Percentiles rank a stretch among this genome's conserved stretches.
phyloP scores from a whole-genome alignment of 2,113 vertebrate species.

The Campylomormyrus tamandua region DNA sequence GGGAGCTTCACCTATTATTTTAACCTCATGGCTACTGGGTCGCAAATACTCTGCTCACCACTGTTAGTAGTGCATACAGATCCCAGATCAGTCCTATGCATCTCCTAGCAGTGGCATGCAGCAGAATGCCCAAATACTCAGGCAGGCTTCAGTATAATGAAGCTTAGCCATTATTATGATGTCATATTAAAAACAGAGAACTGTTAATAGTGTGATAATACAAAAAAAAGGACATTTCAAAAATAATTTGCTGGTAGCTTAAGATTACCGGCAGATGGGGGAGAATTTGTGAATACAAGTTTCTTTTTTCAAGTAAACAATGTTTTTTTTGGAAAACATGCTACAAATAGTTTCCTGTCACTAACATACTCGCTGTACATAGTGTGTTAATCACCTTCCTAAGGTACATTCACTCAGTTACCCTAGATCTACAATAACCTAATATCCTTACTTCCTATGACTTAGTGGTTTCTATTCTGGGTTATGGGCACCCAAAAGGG shows the following conservation, averaged over 20 bases:
- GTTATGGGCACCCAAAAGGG: not conserved
- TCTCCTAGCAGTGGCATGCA: not conserved
- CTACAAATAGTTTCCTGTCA: not conserved
- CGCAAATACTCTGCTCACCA: not conserved
- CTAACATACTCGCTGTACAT: not conserved
- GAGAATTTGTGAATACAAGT: not conserved
- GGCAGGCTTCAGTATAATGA: not conserved
- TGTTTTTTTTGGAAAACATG: not conserved
- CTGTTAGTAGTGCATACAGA: not conserved
- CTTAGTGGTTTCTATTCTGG: not conserved
- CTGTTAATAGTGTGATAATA: not conserved
- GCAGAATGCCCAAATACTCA: not conserved
- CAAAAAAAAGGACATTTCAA: not conserved
- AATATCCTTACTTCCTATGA: not conserved
- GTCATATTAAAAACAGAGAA: not conserved
- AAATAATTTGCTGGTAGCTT: not conserved
- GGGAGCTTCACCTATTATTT: not conserved
- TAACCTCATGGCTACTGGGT: not conserved
- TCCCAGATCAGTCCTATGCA: not conserved
- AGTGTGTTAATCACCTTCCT: not conserved
- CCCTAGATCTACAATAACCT: not conserved
- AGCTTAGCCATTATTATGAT: not conserved
- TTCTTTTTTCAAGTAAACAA: not conserved
- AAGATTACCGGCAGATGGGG: not conserved
- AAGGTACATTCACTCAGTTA: not conserved